These are phyloP conservation scores for Argentina silus DNA, from an alignment of 2,797 vertebrate species.

Conservation along the genomic window DNA sequence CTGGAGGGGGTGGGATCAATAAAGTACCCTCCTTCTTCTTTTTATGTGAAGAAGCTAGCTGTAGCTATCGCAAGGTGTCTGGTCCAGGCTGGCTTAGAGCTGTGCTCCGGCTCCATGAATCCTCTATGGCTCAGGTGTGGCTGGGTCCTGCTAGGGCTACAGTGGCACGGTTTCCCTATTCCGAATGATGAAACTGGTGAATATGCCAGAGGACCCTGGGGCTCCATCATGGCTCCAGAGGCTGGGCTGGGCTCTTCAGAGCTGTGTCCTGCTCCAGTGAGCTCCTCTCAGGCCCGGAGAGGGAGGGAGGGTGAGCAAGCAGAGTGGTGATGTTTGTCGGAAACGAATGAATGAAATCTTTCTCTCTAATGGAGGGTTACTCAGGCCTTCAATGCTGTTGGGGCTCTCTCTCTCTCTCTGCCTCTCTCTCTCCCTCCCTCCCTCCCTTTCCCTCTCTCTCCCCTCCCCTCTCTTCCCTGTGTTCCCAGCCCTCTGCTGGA, in stretches of 20 bases:
- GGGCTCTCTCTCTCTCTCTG: slow-evolving; percentile 16
- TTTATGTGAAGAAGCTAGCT: too few relatives aligned
- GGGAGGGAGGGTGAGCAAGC: slow-evolving; percentile 29
- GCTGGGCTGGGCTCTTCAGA: slow-evolving; percentile 24
- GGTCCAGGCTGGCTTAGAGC: slow-evolving; percentile 34
- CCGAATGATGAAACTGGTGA: slow-evolving; percentile 14
- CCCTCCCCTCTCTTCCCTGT: neutral
- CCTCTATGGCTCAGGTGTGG: neutral
- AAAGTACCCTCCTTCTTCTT: too few relatives aligned
- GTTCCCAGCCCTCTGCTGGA: slow-evolving; percentile 58
- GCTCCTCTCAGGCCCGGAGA: slow-evolving; percentile 12
- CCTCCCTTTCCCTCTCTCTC: neutral
- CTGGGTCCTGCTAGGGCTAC: neutral
- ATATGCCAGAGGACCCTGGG: neutral
- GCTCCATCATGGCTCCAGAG: slow-evolving; percentile 9
- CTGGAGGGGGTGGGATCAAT: too few relatives aligned
- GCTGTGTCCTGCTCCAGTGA: slow-evolving; percentile 12
- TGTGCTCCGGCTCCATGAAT: slow-evolving; percentile 11
- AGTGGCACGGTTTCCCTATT: neutral
- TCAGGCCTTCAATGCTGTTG: too few relatives aligned
- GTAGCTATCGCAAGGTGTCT: neutral
- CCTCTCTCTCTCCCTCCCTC: neutral
- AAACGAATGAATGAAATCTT: slow-evolving; percentile 71
- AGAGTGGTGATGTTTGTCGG: slow-evolving; percentile 61
- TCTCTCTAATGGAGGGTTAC: slow-evolving; percentile 51